Percentiles rank a stretch among this genome's conserved stretches.
phyloP scores from a whole-genome alignment of 2,113 vertebrate genomes.

The Hippocampus barbouri region DNA sequence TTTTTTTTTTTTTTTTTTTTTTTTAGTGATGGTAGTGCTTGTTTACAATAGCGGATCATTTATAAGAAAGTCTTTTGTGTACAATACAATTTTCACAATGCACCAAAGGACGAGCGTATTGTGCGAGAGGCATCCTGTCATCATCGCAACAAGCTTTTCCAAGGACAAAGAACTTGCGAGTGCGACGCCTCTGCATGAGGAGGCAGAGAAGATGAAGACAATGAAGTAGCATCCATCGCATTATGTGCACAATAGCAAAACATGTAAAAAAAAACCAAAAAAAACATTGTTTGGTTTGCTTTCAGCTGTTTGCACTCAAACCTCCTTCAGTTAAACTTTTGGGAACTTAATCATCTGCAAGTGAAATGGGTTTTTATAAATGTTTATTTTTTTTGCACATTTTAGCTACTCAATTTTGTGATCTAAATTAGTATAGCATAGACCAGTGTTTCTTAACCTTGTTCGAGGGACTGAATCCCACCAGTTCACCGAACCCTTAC shows the following conservation, averaged over 20 bases:
- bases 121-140: constrained; percentile 37
- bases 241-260: neutral
- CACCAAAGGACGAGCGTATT: neutral
- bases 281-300: neutral
- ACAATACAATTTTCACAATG: neutral
- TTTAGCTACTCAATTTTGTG: neutral
- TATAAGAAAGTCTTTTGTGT: constrained; percentile 6
- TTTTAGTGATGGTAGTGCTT: neutral
- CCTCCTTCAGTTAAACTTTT: neutral
- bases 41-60: neutral
- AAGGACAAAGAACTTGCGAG: constrained; percentile 23
- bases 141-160: constrained; percentile 31
- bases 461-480: no score
- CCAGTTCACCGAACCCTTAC: no score
- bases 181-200: neutral
- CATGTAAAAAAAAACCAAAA: neutral
- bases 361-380: neutral
- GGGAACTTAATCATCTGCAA: neutral
- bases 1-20: neutral
- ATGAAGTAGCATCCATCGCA: constrained; percentile 7
- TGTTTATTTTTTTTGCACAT: neutral
- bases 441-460: no score
- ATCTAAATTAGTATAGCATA: neutral
- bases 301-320: constrained; percentile 4
- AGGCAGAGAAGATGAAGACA: neutral